Conservation (phyloP, 2,113 vertebrate species). For the Apodemus sylvaticus region DNA sequence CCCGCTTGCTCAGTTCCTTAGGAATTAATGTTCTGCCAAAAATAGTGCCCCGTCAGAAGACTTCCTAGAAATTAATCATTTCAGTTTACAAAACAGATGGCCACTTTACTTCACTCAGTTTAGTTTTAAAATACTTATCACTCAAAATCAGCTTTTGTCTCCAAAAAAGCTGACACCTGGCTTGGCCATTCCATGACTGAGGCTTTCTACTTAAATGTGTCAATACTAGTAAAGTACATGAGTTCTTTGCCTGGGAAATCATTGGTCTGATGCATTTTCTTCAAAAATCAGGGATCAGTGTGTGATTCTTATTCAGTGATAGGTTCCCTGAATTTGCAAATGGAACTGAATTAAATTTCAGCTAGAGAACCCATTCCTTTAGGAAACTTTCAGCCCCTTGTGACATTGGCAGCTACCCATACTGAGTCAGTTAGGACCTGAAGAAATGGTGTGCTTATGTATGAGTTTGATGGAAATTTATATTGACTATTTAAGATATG, state of each 20-base stretch:
- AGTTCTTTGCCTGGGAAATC: constrained; percentile 38
- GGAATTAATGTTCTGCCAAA: constrained; percentile 85
- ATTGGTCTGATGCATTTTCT: background rate
- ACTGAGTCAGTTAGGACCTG: background rate
- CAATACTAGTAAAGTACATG: background rate
- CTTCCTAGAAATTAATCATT: constrained; percentile 86
- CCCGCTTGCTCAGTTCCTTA: constrained; percentile 81
- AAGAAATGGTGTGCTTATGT: background rate
- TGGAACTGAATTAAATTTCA: background rate
- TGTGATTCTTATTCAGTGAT: constrained; percentile 20
- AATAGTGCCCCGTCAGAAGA: constrained; percentile 85
- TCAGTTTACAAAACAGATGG: constrained; percentile 88
- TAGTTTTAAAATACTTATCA: constrained; percentile 75
- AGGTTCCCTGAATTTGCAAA: background rate
- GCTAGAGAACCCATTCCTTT: background rate
- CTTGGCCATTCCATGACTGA: constrained; percentile 2
- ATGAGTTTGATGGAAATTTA: background rate
- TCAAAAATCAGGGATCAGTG: constrained; percentile 48
- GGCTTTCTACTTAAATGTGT: constrained; percentile 47
- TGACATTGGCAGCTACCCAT: background rate
- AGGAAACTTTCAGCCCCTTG: background rate
- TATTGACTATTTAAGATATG: constrained; percentile 17
- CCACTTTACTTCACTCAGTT: constrained; percentile 85
- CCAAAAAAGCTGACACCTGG: constrained; percentile 48
- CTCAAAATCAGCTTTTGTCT: constrained; percentile 68